Evolutionary conservation across 2,113 vertebrate genomes (phyloP).

Genomic region (Chaenogobius annularis): DNA sequence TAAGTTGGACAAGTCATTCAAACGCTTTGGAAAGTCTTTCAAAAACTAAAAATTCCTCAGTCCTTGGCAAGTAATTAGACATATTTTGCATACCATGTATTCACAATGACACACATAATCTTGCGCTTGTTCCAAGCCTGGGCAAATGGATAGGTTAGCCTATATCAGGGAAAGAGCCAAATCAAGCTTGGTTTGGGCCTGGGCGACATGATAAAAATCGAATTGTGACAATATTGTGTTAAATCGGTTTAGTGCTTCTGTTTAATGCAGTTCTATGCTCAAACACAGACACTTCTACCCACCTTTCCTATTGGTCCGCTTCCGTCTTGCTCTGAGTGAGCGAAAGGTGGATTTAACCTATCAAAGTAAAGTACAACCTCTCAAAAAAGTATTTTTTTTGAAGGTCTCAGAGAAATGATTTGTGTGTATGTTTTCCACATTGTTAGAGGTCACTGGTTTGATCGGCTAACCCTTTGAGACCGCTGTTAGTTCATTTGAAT

Average conservation of each 20-base stretch:
- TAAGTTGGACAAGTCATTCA: conserved; percentile 28
- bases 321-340: too few relatives aligned
- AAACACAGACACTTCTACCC: too few relatives aligned
- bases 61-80: not conserved
- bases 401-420: not conserved
- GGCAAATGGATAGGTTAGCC: not conserved
- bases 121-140: not conserved
- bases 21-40: conserved; percentile 22
- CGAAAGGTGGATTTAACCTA: too few relatives aligned
- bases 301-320: too few relatives aligned
- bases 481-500: not conserved
- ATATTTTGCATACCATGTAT: not conserved
- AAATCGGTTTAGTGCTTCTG: too few relatives aligned
- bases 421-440: not conserved
- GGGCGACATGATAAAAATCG: too few relatives aligned
- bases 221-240: too few relatives aligned
- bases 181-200: not conserved
- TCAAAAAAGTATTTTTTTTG: not conserved
- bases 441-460: not conserved
- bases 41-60: not conserved
- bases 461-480: not conserved
- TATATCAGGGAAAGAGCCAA: not conserved
- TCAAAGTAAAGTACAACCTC: too few relatives aligned
- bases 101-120: not conserved
- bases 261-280: too few relatives aligned